Evolutionary conservation across 2,113 vertebrate genomes (phyloP).

Genomic region (Halcyon malimbica): DNA sequence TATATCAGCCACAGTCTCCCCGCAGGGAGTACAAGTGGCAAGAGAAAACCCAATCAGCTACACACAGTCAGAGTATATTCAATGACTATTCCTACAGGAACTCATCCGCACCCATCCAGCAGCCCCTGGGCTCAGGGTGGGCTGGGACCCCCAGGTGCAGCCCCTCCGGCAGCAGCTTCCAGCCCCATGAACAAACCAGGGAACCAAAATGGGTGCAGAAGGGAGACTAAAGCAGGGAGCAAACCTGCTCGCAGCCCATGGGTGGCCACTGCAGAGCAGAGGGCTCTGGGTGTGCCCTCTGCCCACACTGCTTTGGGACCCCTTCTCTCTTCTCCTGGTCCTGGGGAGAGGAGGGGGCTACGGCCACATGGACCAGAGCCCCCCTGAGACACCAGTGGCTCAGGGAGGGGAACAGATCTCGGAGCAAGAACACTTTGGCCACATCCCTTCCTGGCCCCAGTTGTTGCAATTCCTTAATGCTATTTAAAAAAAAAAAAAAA

Average conservation of each 20-base stretch:
- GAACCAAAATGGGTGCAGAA: background rate
- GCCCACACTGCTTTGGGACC: background rate
- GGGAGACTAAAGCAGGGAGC: background rate
- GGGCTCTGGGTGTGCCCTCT: background rate
- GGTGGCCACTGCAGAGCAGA: rapidly evolving
- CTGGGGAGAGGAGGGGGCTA: rapidly evolving
- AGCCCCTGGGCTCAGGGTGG: background rate
- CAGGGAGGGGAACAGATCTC: background rate
- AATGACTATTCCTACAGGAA: background rate
- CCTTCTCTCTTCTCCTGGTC: background rate
- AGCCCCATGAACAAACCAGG: background rate
- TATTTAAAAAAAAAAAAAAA: background rate
- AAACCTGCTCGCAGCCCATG: background rate
- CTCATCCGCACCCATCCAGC: rapidly evolving
- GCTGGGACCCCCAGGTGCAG: background rate
- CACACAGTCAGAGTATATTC: rapidly evolving
- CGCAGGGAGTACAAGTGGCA: background rate
- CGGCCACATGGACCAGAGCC: background rate
- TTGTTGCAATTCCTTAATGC: background rate
- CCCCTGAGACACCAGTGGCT: background rate
- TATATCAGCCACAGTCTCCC: background rate
- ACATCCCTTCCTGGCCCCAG: background rate
- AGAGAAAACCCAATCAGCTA: background rate
- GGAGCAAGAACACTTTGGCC: rapidly evolving
- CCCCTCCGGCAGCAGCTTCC: background rate